Evolutionary conservation across 2,888 invertebrate species (phyloP), one percentile per base, ranked within the genome.

Genomic region (Rhagium mordax): DNA sequence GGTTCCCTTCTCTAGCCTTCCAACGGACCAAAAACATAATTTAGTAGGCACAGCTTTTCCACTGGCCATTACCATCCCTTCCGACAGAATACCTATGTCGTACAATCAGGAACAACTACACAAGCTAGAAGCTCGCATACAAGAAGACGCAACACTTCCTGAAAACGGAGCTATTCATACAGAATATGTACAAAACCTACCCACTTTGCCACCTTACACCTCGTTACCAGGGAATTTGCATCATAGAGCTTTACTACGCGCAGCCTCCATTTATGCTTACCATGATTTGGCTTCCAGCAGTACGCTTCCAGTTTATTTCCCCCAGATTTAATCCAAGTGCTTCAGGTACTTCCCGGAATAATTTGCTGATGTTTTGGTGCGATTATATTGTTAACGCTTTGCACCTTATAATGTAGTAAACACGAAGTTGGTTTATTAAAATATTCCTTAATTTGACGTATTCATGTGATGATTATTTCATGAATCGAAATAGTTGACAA

Each of bases 201-300:
- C 71, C 21, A 41, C 84, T 10, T 75, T 87, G 68, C 87, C 86
- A 8, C 83, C 87, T 7, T 87, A 86, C 66, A 83, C 83, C 13
- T 78, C 85, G 3, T 74, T 86, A n/a, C 83, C 85, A 24, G 84
- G 81, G 10, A 85, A 81, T 71, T 71, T 84, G 13, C 86, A 86
- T 68, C 86, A 85, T 51, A 81, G 84, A 67, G 84, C 85, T 33
- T 72, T 86, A 21, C 73, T 86, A 18, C 81, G 85, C 62, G 84
- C 85, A 1, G 85, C 86, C 15, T 85, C 86, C 5, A 76, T 87
- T 55, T 87, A 85, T 75, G 83, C 85, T 27, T 87, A 82, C 62
- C 82, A 84, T 49, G 84, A 85, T 75, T 71, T 85, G 66, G 78
- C 83, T 24, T 74, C 81, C 18, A 80, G 78, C 70, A 81, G 77